A percentile compares a stretch with the other conserved stretches of the same genome.
phyloP scores from a whole-genome alignment of 2,888 invertebrate species.

The Linnaemya vulpina region DNA sequence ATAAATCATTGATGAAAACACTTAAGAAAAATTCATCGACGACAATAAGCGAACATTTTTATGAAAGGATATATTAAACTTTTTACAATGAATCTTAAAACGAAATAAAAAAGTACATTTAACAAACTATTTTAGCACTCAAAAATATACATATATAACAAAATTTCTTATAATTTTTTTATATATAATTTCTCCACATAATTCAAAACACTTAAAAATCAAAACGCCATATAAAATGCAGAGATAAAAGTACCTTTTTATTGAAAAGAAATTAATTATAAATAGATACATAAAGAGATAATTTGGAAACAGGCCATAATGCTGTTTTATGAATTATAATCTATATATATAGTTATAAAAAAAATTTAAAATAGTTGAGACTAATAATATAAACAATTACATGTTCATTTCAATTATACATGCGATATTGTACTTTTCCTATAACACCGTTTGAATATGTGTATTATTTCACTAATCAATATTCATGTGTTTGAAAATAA shows the following conservation, averaged over 20 bases:
- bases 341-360: constrained; percentile 46
- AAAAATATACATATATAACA: neutral
- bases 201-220: constrained; percentile 31
- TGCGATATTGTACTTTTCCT: constrained; percentile 21
- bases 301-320: constrained; percentile 52
- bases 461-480: neutral
- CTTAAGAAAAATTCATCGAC: constrained; percentile 52
- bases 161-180: neutral
- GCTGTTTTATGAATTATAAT: constrained; percentile 48
- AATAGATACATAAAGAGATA: constrained; percentile 21
- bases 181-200: neutral
- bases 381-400: constrained; percentile 51
- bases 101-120: neutral
- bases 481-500: neutral
- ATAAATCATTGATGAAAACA: constrained; percentile 49
- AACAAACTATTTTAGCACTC: constrained; percentile 7
- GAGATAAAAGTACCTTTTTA: constrained; percentile 69
- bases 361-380: constrained; percentile 56
- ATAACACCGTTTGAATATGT: constrained; percentile 12
- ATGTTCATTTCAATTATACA: constrained; percentile 39
- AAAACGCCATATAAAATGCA: constrained; percentile 65
- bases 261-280: constrained; percentile 8
- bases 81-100: constrained; percentile 52
- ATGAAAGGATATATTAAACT: constrained; percentile 24
- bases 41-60: constrained; percentile 66